Conservation (phyloP, 2,888 invertebrate genomes). For the Drosophila tanythrix region DNA sequence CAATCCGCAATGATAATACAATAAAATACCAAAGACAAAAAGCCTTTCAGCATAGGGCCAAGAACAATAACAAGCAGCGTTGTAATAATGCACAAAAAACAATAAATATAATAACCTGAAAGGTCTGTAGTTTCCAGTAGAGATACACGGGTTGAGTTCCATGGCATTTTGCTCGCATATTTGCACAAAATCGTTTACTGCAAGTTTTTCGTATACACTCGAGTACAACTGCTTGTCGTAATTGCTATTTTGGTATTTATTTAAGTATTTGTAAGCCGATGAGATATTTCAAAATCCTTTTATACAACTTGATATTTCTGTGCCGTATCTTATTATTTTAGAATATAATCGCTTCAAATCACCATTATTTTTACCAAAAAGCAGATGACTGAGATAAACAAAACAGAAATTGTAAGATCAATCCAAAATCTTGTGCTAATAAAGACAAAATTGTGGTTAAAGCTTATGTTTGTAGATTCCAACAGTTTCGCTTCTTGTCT, state of each 20-base stretch:
- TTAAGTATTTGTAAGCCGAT: constrained; percentile 16
- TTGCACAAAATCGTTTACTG: constrained; percentile 40
- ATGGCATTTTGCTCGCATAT: constrained; percentile 42
- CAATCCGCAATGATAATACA: constrained; percentile 76
- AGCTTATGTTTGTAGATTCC: not conserved
- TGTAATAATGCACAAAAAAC: constrained; percentile 63
- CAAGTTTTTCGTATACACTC: not conserved
- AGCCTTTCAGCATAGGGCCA: constrained; percentile 63
- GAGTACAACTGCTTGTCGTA: not conserved
- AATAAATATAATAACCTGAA: constrained; percentile 60
- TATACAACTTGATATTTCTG: not conserved
- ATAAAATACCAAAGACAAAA: constrained; percentile 74
- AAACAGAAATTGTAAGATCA: not conserved
- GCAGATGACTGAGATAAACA: not conserved
- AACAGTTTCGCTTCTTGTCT: not conserved
- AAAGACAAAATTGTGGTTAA: constrained; percentile 10
- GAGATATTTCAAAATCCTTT: constrained; percentile 7
- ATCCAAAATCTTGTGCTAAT: not conserved
- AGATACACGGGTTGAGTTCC: constrained; percentile 27
- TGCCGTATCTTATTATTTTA: not conserved
- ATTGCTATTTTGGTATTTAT: constrained; percentile 30
- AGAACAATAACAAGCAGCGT: constrained; percentile 63
- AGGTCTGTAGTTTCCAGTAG: constrained; percentile 44
- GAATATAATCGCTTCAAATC: not conserved
- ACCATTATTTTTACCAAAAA: not conserved